phyloP scores from a whole-genome alignment of 2,797 vertebrate genomes.

The Cetoscarus ocellatus region DNA sequence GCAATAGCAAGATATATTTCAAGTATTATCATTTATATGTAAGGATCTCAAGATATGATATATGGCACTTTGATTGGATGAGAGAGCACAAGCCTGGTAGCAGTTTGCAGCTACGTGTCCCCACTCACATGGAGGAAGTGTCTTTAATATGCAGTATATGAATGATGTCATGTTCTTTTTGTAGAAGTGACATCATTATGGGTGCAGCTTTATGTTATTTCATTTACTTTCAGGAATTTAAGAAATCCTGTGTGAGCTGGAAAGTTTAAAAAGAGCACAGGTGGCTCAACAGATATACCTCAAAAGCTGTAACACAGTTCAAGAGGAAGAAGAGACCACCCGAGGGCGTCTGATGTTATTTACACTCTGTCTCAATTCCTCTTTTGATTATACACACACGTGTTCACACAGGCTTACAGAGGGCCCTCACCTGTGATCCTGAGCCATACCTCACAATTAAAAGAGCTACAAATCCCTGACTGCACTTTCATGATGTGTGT shows the following conservation, averaged over 20 bases:
- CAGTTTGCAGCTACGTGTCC: neutral
- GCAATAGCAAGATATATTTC: too few relatives aligned
- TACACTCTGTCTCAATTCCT: constrained; percentile 55
- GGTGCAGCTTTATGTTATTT: neutral
- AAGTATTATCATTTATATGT: too few relatives aligned
- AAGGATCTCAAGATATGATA: neutral
- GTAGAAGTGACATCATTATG: neutral
- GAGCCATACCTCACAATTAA: constrained; percentile 37
- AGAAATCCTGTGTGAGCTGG: constrained; percentile 42
- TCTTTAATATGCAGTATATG: neutral
- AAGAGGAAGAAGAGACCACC: constrained; percentile 47
- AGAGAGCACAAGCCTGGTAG: neutral
- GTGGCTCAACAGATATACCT: constrained; percentile 50
- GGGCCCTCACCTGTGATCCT: constrained; percentile 31
- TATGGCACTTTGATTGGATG: constrained; percentile 1
- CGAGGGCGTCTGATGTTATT: constrained; percentile 47
- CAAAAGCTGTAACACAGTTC: constrained; percentile 42
- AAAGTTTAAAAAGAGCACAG: constrained; percentile 65
- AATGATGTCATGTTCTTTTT: constrained; percentile 1
- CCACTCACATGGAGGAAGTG: neutral
- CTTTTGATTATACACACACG: constrained; percentile 46
- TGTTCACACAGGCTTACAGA: neutral
- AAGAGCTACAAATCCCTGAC: constrained; percentile 41
- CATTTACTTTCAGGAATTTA: constrained; percentile 6
- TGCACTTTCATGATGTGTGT: constrained; percentile 35